Evolutionary conservation across 1,140 invertebrate genomes (phyloP), one percentile per base, ranked within the genome.

Genomic region (Schmidtea mediterranea): DNA sequence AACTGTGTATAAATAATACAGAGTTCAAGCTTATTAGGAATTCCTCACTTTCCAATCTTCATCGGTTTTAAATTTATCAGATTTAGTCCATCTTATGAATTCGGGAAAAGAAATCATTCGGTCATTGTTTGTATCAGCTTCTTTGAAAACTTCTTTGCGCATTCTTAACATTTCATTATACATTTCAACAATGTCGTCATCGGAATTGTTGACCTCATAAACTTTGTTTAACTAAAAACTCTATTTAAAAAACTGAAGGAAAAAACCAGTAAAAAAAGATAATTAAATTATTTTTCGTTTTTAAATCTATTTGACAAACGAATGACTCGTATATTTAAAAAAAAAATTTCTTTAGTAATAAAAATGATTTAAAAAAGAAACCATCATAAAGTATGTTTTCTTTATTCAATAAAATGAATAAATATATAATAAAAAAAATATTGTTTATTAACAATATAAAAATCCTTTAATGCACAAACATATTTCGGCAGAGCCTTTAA

Each of bases 161-260:
- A 94, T 94, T 52, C 86, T 68, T 64, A 94, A 81, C 79, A 89
- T 86, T 64, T 94, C 87, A 63, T 94, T 86, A 1, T 74, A 72
- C 50, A 83, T 71, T 65, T 87, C 82, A 41, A 75, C 67, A 58
- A 79, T 72, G 64, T 89, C 83, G 61, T 79, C 79, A 60, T 82
- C 76, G 0, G 80, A 74, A 38, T 75, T 72, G 23, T 75, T 78
- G 9, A 75, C 71, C 36, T 75, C 71, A 57, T 87, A 87, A 58
- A 84, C 48, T 54, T 64, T 63, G 45, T 63, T 63, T 16, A 52
- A 26, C 48, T 24, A 90, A 66, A 62, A 38, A 32, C 3, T 32
- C 10, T 10, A 32, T 32, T 32, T 32, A 32, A 32, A 32, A 41
- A 49, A 39, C 12, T 13, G 2, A n/a, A 2, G n/a, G n/a, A n/a